Evolutionary conservation across 2,797 vertebrate genomes (phyloP).

Genomic region (Gadopsis bispinosus): DNA sequence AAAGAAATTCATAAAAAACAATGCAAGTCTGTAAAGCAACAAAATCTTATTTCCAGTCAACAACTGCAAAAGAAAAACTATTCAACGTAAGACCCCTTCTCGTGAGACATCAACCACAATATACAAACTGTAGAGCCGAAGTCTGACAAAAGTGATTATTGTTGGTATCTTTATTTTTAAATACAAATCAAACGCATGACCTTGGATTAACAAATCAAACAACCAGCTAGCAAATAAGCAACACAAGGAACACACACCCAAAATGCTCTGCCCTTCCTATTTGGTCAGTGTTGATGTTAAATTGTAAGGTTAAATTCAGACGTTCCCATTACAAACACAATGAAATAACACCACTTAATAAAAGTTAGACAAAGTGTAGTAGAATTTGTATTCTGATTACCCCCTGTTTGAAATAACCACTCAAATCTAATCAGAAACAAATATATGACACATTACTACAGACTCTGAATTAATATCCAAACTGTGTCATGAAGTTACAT

Average conservation of each 20-base stretch:
- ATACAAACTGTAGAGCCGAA: not conserved
- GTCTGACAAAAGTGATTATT: not conserved
- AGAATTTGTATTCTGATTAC: not conserved
- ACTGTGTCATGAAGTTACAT: constrained; percentile 5
- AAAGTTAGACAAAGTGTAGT: not conserved
- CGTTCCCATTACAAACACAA: not conserved
- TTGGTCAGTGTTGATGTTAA: not conserved
- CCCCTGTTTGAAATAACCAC: not conserved
- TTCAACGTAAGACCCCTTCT: not conserved
- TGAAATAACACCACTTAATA: not conserved
- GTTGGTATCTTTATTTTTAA: not conserved
- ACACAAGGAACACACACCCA: not conserved
- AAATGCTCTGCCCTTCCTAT: not conserved
- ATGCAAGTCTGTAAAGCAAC: not conserved
- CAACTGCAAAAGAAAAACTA: not conserved
- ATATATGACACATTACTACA: not conserved
- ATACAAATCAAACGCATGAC: not conserved
- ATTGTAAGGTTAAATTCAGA: not conserved
- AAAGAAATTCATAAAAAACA: not conserved
- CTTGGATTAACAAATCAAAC: not conserved
- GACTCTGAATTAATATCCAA: not conserved
- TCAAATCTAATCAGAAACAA: not conserved
- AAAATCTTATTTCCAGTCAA: not conserved
- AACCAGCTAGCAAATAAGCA: not conserved
- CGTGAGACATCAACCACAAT: not conserved